Base-by-base conservation (phyloP, 2,797 vertebrate genomes). In the Spheniscus humboldti region DNA sequence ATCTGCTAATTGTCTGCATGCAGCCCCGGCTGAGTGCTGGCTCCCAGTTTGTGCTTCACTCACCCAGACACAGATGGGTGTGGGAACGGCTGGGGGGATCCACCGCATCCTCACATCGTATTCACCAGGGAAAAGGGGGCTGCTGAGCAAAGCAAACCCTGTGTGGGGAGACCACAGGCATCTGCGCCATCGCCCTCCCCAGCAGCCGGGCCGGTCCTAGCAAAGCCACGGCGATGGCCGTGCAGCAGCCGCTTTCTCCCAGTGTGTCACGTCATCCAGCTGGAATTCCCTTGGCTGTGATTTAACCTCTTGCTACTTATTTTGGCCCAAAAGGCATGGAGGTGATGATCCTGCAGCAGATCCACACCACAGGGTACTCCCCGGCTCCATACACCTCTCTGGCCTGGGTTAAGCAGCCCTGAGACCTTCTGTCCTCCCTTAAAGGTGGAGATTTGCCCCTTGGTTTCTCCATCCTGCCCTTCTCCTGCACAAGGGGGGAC, bases 141-240 rank as follows among this genome's bases (percentile, higher is more conserved):
- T 56, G 50, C n/a, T 2, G 19, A 77, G 72, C 15, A 17, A 60
- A 41, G 30, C 37, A 35, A 68, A 45, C n/a, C n/a, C 63, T 23
- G 24, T 1, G 2, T 8, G 43, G 45, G 45, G 20, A n/a, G 6
- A 74, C 45, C n/a, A 1, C 2, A 1, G 16, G 22, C 22, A 2
- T 48, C 76, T 18, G 20, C 64, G 7, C 53, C 41, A 7, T 19
- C 1, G 1, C 53, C 35, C 7, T 20, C 20, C 24, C 41, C 2
- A 0, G 33, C 24, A 39, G 33, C 86, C 6, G 2, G 39, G 19
- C 39, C 1, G 7, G n/a, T 28, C 55, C 33, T 9, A 13, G 62
- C 63, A 80, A 33, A 43, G 35, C 50, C 28, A 5, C 4, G 0
- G 53, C 4, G 4, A 10, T 1, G 30, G 30, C 16, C 3, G 0